phyloP scores from a whole-genome alignment of 1,140 invertebrate species.

The Drosophila persimilis region DNA sequence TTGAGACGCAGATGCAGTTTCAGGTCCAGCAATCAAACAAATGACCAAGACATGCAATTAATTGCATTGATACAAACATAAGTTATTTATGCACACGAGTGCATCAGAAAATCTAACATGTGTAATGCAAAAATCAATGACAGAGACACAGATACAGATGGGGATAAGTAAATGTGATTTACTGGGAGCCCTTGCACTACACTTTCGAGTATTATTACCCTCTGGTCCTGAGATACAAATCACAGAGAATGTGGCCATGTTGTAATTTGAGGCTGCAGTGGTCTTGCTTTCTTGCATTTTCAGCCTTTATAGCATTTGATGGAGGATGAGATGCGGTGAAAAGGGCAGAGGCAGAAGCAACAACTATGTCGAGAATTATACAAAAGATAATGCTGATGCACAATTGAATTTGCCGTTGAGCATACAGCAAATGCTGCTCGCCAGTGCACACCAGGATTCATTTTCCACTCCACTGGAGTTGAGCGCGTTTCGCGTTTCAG shows the following conservation, averaged over 20 bases:
- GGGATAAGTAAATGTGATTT: constrained; percentile 9
- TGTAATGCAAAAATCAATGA: neutral
- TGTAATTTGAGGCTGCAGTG: constrained; percentile 32
- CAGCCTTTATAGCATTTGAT: constrained; percentile 18
- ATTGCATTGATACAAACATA: too few species aligned
- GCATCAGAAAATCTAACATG: neutral
- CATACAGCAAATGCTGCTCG: constrained; percentile 8
- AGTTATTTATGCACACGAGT: too few species aligned
- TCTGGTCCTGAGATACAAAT: constrained; percentile 14
- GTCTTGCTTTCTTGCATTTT: constrained; percentile 23
- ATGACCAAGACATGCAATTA: too few species aligned
- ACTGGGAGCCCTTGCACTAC: constrained; percentile 1
- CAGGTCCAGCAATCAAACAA: too few species aligned
- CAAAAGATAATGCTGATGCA: constrained; percentile 60
- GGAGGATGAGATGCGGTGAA: neutral
- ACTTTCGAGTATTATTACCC: constrained; percentile 11
- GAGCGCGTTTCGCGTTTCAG: constrained; percentile 75
- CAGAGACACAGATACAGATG: neutral
- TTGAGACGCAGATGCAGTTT: too few species aligned
- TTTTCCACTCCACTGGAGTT: constrained; percentile 73
- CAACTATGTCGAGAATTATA: constrained; percentile 60
- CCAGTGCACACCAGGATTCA: constrained; percentile 57
- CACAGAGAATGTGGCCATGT: neutral
- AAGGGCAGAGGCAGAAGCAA: neutral
- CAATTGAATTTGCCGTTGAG: constrained; percentile 70